A percentile compares a stretch with the other conserved stretches of the same genome.
Evolutionary conservation across 2,113 vertebrate species (phyloP).

Genomic region (Scolopax mira): DNA sequence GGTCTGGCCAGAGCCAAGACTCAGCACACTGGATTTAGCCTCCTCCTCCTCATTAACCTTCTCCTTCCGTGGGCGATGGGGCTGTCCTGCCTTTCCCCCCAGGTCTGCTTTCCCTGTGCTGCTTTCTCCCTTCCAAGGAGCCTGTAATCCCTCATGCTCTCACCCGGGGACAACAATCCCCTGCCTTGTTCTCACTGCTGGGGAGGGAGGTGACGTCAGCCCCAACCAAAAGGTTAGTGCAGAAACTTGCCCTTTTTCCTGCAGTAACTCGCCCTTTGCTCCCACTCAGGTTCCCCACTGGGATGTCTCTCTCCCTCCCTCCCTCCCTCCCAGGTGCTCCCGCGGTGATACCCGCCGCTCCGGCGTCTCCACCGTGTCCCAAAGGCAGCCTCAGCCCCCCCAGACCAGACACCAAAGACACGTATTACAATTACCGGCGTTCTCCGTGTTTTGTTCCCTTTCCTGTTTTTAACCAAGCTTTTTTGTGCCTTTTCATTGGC

Average conservation of each 20-base stretch:
- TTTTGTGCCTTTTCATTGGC: neutral
- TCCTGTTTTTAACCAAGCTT: neutral
- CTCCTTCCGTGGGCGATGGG: accelerated
- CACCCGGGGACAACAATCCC: neutral
- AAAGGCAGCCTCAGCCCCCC: neutral
- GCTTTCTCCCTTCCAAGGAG: neutral
- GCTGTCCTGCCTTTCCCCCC: neutral
- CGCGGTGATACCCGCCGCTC: neutral
- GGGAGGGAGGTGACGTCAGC: neutral
- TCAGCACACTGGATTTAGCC: accelerated
- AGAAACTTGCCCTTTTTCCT: neutral
- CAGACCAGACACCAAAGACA: neutral
- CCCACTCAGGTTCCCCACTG: accelerated
- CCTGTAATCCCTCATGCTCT: neutral
- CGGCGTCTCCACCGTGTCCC: accelerated
- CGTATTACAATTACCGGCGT: neutral
- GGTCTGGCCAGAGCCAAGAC: neutral
- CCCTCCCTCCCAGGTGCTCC: neutral
- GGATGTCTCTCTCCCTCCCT: neutral
- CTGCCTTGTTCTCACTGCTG: neutral
- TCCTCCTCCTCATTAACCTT: neutral
- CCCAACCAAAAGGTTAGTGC: neutral
- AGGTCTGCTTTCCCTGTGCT: neutral
- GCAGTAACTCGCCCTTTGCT: neutral
- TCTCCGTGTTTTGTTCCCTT: neutral